Percentiles rank a stretch among this genome's conserved stretches.
phyloP scores from a whole-genome alignment of 2,888 invertebrate genomes.

The Arge pagana region DNA sequence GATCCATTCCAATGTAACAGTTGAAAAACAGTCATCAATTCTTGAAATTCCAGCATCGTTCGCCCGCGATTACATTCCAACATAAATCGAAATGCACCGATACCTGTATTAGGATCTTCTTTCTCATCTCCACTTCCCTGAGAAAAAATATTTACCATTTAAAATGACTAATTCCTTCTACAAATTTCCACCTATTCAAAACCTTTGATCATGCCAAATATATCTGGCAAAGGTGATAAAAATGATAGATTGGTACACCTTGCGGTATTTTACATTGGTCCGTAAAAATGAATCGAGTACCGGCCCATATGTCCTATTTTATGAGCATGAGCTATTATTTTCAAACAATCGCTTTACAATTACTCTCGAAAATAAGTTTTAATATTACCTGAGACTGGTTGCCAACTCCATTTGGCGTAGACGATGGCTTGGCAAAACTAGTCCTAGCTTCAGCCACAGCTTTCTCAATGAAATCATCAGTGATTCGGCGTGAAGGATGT shows the following conservation, averaged over 20 bases:
- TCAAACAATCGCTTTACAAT: background rate
- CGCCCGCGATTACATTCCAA: slow-evolving; percentile 70
- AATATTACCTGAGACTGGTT: slow-evolving; percentile 36
- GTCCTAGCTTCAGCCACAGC: slow-evolving; percentile 90
- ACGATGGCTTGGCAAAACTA: slow-evolving; percentile 60
- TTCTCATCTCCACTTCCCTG: slow-evolving; percentile 65
- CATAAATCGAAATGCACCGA: slow-evolving; percentile 70
- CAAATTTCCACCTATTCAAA: too few species aligned
- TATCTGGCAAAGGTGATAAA: slow-evolving; percentile 5
- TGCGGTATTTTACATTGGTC: background rate
- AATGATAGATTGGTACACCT: slow-evolving; percentile 12
- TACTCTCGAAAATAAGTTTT: background rate
- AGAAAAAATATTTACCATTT: slow-evolving; percentile 12
- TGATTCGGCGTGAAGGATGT: slow-evolving; percentile 89
- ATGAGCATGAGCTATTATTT: background rate
- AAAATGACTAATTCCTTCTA: too few species aligned
- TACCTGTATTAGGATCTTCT: slow-evolving; percentile 74
- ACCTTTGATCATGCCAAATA: too few species aligned
- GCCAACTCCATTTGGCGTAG: slow-evolving; percentile 45
- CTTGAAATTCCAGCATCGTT: slow-evolving; percentile 95
- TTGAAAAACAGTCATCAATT: slow-evolving; percentile 97
- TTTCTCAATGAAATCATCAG: slow-evolving; percentile 92
- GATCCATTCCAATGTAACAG: slow-evolving; percentile 97
- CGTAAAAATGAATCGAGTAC: slow-evolving; percentile 12
- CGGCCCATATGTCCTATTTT: background rate